Evolutionary conservation across 2,113 vertebrate genomes (phyloP).

Genomic region (Cyanoramphus novaezelandiae): DNA sequence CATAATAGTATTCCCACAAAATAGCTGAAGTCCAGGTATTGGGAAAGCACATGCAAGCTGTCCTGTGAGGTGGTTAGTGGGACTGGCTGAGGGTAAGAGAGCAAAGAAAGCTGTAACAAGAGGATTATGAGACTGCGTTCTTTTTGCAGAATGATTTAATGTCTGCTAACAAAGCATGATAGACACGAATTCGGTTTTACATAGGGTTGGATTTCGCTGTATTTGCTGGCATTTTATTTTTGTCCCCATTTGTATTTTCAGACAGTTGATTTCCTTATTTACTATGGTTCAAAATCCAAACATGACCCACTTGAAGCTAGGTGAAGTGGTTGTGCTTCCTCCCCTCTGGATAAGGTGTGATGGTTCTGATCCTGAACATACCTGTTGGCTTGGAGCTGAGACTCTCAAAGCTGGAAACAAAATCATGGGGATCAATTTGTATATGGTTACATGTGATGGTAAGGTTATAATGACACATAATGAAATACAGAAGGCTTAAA

Average conservation of each 20-base stretch:
- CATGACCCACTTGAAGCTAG: slow-evolving; percentile 61
- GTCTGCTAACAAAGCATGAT: not conserved
- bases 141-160: not conserved
- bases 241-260: slow-evolving; percentile 27
- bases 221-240: not conserved
- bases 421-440: slow-evolving; percentile 80
- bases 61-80: not conserved
- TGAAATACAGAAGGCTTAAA: not conserved
- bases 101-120: not conserved
- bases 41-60: not conserved
- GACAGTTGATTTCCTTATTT: slow-evolving; percentile 90
- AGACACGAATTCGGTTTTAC: not conserved
- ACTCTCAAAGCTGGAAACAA: slow-evolving; percentile 67
- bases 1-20: not conserved
- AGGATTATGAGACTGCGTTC: not conserved
- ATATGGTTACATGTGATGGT: slow-evolving; percentile 84
- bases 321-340: slow-evolving; percentile 59
- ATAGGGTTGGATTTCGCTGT: not conserved
- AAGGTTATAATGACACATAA: not conserved
- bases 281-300: slow-evolving; percentile 86
- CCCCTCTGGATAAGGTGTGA: slow-evolving; percentile 93
- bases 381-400: slow-evolving; percentile 90
- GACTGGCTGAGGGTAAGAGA: not conserved
- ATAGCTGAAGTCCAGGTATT: not conserved
- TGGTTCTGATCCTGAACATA: slow-evolving; percentile 81